These are phyloP conservation scores for Diorhabda sublineata DNA, from an alignment of 1,140 invertebrate genomes.

Conservation along the genomic window DNA sequence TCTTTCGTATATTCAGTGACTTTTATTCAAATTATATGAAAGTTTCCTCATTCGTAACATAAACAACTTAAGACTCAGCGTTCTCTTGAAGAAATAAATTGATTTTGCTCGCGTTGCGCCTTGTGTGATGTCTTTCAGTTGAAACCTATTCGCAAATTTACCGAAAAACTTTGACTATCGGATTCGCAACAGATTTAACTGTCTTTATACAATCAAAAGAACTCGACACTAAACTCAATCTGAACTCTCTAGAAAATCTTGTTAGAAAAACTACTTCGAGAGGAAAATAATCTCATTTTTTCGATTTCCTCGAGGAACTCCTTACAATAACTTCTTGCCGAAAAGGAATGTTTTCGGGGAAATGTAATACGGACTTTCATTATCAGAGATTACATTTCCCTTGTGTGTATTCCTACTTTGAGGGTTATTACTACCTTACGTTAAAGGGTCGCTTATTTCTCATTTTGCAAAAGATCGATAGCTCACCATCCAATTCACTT, in stretches of 20 bases:
- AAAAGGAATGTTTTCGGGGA: not conserved
- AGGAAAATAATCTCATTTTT: slow-evolving; percentile 3
- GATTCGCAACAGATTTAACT: slow-evolving; percentile 2
- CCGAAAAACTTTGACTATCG: slow-evolving; percentile 1
- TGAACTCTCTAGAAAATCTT: slow-evolving; percentile 1
- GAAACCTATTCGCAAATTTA: not conserved
- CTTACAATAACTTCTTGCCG: not conserved
- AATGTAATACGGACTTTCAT: not conserved
- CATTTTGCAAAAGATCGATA: not conserved
- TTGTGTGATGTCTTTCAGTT: not conserved
- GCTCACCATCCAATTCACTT: not conserved
- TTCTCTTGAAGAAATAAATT: too few relatives aligned
- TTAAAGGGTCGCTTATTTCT: slow-evolving; percentile 2
- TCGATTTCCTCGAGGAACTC: not conserved
- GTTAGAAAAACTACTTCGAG: slow-evolving; percentile 2
- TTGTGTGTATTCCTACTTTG: not conserved
- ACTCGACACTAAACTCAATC: slow-evolving; percentile 1
- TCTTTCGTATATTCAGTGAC: too few relatives aligned
- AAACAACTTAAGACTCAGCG: too few relatives aligned
- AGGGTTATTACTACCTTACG: not conserved
- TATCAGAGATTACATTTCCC: slow-evolving; percentile 2
- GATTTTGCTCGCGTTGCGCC: too few relatives aligned
- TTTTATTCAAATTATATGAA: too few relatives aligned
- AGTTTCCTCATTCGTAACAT: too few relatives aligned
- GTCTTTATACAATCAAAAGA: slow-evolving; percentile 2